Evolutionary conservation across 2,113 vertebrate species (phyloP), one percentile per base, ranked within the genome.

Genomic region (Phylloscopus trochiloides): DNA sequence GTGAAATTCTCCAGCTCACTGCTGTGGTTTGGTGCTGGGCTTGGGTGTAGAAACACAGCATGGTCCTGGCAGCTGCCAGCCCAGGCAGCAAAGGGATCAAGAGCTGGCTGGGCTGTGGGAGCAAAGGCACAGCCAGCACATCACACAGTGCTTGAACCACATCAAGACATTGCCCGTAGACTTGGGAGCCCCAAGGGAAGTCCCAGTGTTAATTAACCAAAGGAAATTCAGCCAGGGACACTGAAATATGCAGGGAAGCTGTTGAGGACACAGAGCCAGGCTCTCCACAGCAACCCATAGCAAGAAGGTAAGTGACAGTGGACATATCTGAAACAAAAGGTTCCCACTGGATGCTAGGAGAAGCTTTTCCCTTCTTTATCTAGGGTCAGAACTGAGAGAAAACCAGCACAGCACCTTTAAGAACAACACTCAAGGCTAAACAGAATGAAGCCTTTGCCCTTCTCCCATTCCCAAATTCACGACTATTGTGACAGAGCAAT

Each of bases 21-120:
- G 48, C 59, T 26, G 25, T 10, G 9, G 17, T 42, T 43, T 47
- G 19, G 17, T 65, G 14, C 25, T 31, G 47, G 19, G 11, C 17
- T 34, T 45, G 59, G 43, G 25, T 24, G n/a, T 0, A 36, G 15
- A 14, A 45, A 51, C 34, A 45, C 42, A 63, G 14, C 0, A 0
- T 17, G 34, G 38, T 74, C 25, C 32, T 40, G n/a, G 48, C 72
- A 76, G 43, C 25, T 50, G 54, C 22, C 24, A 65, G 20, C 40
- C 62, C 32, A 40, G 47, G 70, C 21, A 74, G 48, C 52, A 57
- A 58, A 79, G 28, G 6, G 9, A 13, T 11, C 45, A 48, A 36
- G 9, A 63, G 29, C 43, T 42, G 3, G 1, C 34, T 31, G 38
- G 22, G 42, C 42, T 52, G 16, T 1, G 0, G n/a, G 12, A 72